Evolutionary conservation across 2,797 vertebrate species (phyloP).

Genomic region (Tapera naevia): DNA sequence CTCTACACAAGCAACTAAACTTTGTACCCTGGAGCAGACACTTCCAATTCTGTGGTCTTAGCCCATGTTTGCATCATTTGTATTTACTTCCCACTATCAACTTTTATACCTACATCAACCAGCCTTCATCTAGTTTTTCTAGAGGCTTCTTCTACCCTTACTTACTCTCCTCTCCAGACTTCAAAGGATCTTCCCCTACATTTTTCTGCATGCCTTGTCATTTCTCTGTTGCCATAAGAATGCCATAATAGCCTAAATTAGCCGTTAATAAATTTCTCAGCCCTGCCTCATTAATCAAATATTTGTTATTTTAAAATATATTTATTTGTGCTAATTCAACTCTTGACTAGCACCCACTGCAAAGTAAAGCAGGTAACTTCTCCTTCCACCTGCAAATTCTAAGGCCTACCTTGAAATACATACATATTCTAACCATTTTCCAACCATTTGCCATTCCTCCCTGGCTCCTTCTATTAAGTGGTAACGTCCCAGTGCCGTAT

Average conservation of each 20-base stretch:
- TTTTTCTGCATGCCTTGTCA: background rate
- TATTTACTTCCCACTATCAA: background rate
- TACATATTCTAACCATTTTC: background rate
- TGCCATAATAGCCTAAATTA: background rate
- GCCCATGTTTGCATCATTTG: background rate
- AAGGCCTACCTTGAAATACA: background rate
- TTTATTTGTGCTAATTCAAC: background rate
- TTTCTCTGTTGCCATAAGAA: background rate
- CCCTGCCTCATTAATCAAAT: background rate
- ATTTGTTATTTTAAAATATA: background rate
- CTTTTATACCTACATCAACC: background rate
- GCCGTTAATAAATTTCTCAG: background rate
- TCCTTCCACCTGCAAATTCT: background rate
- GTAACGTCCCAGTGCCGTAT: background rate
- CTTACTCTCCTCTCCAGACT: background rate
- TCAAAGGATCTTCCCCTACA: background rate
- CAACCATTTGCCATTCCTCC: background rate
- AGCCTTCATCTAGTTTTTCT: background rate
- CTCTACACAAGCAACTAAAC: background rate
- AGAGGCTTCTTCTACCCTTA: background rate
- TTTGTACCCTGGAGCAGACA: background rate
- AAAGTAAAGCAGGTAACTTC: background rate
- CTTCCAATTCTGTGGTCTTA: background rate
- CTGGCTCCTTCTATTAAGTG: background rate
- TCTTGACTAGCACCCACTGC: background rate